Evolutionary conservation across 2,888 invertebrate species (phyloP).

Genomic region (Tenthredo mesomela): DNA sequence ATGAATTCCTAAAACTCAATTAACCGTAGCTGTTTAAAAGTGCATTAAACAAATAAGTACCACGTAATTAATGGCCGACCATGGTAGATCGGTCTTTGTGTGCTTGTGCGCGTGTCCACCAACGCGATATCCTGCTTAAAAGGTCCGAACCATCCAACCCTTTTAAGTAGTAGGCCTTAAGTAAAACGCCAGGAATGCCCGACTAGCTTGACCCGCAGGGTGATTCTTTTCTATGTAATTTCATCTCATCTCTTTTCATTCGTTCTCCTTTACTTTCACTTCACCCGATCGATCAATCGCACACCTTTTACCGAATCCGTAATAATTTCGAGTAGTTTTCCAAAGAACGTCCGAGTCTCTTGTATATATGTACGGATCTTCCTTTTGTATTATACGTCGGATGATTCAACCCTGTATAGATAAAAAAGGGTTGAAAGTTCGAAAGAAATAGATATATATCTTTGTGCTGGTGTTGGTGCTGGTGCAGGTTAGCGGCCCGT

Average conservation of each 20-base stretch:
- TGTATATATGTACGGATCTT: not conserved
- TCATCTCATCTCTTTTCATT: not conserved
- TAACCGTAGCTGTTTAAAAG: conserved; percentile 62
- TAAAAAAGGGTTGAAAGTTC: conserved; percentile 38
- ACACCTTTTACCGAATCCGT: not conserved
- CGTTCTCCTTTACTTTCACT: not conserved
- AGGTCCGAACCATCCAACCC: conserved; percentile 65
- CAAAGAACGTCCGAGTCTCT: not conserved
- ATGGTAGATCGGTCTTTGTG: conserved; percentile 41
- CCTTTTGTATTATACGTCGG: not conserved
- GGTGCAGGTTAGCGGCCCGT: conserved; percentile 2
- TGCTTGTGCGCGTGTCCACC: conserved; percentile 16
- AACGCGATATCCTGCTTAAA: conserved; percentile 64
- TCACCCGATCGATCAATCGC: not conserved
- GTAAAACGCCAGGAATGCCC: conserved; percentile 66
- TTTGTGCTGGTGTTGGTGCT: not conserved
- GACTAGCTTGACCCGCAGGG: conserved; percentile 9
- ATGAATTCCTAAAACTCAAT: conserved; percentile 73
- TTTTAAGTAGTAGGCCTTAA: conserved; percentile 67
- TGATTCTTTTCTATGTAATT: not conserved
- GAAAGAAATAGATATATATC: not conserved
- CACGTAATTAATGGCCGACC: conserved; percentile 61
- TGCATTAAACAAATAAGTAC: conserved; percentile 52
- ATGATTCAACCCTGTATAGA: conserved; percentile 47
- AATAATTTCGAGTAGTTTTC: not conserved